A percentile compares a stretch with the other conserved stretches of the same genome.
These are phyloP conservation scores for Oscheius sp. DNA, from an alignment of 1,140 invertebrate species.

Conservation along the genomic window DNA sequence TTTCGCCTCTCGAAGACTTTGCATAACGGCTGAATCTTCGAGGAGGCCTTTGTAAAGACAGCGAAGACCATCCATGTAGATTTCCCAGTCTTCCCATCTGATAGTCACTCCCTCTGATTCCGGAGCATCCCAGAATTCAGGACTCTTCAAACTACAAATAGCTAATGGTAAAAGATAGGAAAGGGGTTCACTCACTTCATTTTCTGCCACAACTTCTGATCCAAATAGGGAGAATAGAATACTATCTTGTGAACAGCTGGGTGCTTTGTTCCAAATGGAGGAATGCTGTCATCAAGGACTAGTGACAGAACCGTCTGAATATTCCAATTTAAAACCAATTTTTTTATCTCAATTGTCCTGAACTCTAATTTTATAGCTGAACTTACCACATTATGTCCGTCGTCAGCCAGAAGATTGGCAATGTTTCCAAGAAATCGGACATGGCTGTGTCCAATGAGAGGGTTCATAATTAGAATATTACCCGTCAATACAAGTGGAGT, in stretches of 20 bases:
- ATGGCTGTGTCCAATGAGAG: slow-evolving; percentile 4
- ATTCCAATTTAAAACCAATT: background rate
- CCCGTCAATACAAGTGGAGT: no score
- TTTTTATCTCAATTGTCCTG: no score
- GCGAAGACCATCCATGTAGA: background rate
- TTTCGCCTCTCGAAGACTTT: background rate
- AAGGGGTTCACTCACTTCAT: background rate
- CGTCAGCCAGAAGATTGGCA: background rate
- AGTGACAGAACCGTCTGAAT: background rate
- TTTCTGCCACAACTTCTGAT: background rate
- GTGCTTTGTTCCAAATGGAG: background rate
- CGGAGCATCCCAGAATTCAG: background rate
- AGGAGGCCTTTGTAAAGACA: background rate
- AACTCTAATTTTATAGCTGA: background rate
- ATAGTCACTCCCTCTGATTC: background rate
- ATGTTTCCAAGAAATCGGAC: background rate
- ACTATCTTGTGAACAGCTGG: background rate
- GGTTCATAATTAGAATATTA: no score
- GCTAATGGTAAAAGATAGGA: background rate
- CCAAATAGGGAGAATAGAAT: background rate
- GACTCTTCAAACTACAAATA: background rate
- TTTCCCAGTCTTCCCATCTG: background rate
- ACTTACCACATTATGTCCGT: slow-evolving; percentile 1
- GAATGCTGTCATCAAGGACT: background rate
- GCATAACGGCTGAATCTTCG: background rate